Conservation (phyloP, 2,888 invertebrate genomes). For the Chalcosyrphus nemorum region DNA sequence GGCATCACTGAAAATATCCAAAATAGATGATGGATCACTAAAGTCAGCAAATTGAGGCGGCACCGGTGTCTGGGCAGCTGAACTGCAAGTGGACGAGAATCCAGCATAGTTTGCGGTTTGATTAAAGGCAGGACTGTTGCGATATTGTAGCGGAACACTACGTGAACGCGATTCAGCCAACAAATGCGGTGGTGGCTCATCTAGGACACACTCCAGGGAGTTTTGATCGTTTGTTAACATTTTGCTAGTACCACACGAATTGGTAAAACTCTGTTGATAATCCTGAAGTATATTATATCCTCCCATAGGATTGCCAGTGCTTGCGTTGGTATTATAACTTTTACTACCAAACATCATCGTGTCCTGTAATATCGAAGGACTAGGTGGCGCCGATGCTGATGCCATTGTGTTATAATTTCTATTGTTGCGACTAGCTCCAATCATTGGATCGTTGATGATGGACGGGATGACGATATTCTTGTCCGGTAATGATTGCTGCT, state of each 20-base stretch:
- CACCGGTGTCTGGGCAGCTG: conserved; percentile 87
- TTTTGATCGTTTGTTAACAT: conserved; percentile 77
- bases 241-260: conserved; percentile 29
- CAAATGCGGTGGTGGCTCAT: conserved; percentile 75
- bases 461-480: conserved; percentile 47
- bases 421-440: conserved; percentile 78
- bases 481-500: conserved; percentile 78
- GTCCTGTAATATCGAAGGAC: conserved; percentile 83
- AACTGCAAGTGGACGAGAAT: conserved; percentile 84
- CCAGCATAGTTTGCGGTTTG: conserved; percentile 75
- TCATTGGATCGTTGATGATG: conserved; percentile 79
- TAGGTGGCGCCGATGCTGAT: conserved; percentile 86
- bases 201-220: conserved; percentile 79
- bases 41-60: conserved; percentile 89
- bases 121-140: conserved; percentile 77
- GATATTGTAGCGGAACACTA: conserved; percentile 88
- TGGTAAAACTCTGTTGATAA: conserved; percentile 43
- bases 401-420: conserved; percentile 77
- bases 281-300: conserved; percentile 52
- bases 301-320: conserved; percentile 79
- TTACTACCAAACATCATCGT: conserved; percentile 59
- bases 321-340: conserved; percentile 55
- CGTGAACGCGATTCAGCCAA: conserved; percentile 86
- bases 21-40: conserved; percentile 79
- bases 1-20: conserved; percentile 75